Conservation (phyloP, 2,113 vertebrate genomes). For the Macquaria ambigua region DNA sequence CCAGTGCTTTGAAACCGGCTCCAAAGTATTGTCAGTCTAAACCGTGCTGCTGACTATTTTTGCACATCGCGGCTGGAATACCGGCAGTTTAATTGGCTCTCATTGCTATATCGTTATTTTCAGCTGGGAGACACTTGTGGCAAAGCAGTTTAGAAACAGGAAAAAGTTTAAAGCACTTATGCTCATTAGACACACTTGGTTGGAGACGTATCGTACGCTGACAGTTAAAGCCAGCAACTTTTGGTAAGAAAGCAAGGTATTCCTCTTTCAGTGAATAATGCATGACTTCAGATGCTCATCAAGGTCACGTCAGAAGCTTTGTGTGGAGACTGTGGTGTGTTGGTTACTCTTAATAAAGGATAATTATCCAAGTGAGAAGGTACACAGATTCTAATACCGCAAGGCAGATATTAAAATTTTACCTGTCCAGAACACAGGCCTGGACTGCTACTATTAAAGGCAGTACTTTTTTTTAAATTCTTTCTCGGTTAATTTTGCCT, state of each 20-base stretch:
- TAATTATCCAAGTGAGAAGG: constrained; percentile 70
- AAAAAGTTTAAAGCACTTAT: constrained; percentile 76
- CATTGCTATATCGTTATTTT: constrained; percentile 67
- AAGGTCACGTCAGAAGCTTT: constrained; percentile 68
- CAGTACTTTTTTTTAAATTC: constrained; percentile 10
- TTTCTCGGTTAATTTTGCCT: constrained; percentile 72
- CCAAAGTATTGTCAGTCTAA: constrained; percentile 75
- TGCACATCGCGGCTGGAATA: constrained; percentile 58
- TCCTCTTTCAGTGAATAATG: constrained; percentile 78
- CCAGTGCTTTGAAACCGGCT: constrained; percentile 73
- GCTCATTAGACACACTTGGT: constrained; percentile 69
- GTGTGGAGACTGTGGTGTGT: constrained; percentile 39
- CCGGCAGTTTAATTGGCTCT: constrained; percentile 71
- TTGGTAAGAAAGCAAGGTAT: constrained; percentile 68
- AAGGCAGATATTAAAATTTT: constrained; percentile 60
- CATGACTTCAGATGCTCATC: constrained; percentile 74
- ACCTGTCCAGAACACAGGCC: constrained; percentile 51
- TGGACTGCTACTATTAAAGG: constrained; percentile 53
- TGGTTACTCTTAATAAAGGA: constrained; percentile 70
- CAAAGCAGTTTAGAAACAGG: constrained; percentile 55
- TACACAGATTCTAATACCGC: constrained; percentile 46
- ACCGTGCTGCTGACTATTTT: constrained; percentile 66
- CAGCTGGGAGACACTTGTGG: constrained; percentile 70
- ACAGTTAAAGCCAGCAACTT: constrained; percentile 66
- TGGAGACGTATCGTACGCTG: constrained; percentile 56